Evolutionary conservation across 2,797 vertebrate genomes (phyloP), one percentile per base, ranked within the genome.

Genomic region (Pseudochromis fuscus): DNA sequence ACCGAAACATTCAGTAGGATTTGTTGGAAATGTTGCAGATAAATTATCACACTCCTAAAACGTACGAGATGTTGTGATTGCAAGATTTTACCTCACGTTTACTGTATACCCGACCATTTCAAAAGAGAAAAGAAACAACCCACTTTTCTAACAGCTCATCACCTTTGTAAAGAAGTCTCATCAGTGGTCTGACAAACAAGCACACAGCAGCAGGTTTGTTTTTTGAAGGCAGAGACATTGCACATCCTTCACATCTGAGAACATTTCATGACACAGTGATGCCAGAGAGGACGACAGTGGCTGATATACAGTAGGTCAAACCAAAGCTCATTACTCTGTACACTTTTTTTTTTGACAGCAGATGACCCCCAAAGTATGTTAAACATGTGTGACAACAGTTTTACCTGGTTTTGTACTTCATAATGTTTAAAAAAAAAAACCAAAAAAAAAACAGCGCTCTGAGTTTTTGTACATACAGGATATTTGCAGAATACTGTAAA

Each of bases 51-150:
- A 33, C 42, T 78, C 53, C 33, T 66, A 73, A 75, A 55, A 82
- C 30, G 77, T 91, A 66, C 35, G 4, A 79, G 42, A 75, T 71
- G 67, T 85, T 67, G 80, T 64, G 57, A 72, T 71, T 30, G 61
- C 62, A 31, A 64, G 44, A 57, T 52, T 77, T 70, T 35, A 60
- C 66, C 62, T 69, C 61, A 71, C 50, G 18, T 52, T 48, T 11
- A 48, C 27, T 16, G 12, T 72, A 21, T 24, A 68, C 21, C 19
- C 33, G 21, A 38, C 9, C 53, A 45, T 69, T 70, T 55, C 45
- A 67, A 42, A 66, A 35, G 9, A 7, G 18, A 55, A 59, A 57
- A 56, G 35, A 21, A n/a, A 57, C 16, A 1, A 0, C 27, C 18
- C 10, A n/a, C 56, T 64, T 35, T 56, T 66, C 31, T 28, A 48